Evolutionary conservation across 2,113 vertebrate genomes (phyloP), one percentile per base, ranked within the genome.

Genomic region (Sander vitreus): DNA sequence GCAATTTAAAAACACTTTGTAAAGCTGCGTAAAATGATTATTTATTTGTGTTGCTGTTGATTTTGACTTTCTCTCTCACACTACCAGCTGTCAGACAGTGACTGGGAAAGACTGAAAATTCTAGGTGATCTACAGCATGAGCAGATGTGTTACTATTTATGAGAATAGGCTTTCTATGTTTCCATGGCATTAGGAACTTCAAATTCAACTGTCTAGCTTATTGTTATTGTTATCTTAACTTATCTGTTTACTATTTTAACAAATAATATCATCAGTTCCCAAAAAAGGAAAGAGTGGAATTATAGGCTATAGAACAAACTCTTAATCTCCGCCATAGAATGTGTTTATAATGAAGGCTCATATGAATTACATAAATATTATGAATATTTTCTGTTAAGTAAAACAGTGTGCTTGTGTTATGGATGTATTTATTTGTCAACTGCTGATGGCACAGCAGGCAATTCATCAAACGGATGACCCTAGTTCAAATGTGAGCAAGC

Each of bases 311-410:
- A 55, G 43, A 57, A 36, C 27, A 81, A 64, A 45, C 15, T 50
- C 21, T 59, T 39, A 27, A 27, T 27, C 23, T 50, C 8, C 18
- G 3, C 25, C 19, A 58, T 54, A 64, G 13, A 78, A 79, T 80
- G 69, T 73, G 55, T 73, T 66, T 74, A 11, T 87, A 71, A 85
- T 73, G 50, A 84, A 60, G 76, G 63, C 78, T 85, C 80, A 84
- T 75, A 74, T 47, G 18, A 80, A 63, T 76, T 45, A 39, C 36
- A 74, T 64, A 67, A 79, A 63, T 8, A 13, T 60, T 51, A 33
- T 55, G 8, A 74, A 19, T 43, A 21, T 48, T 53, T 74, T 58
- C 9, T 45, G 33, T 21, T 60, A 63, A 73, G 18, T 45, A 8
- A 11, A 59, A 53, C 12, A 10, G 1, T 59, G 6, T 10, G 51